These are phyloP conservation scores for Allygus modestus DNA, from an alignment of 2,888 invertebrate species.

Conservation along the genomic window DNA sequence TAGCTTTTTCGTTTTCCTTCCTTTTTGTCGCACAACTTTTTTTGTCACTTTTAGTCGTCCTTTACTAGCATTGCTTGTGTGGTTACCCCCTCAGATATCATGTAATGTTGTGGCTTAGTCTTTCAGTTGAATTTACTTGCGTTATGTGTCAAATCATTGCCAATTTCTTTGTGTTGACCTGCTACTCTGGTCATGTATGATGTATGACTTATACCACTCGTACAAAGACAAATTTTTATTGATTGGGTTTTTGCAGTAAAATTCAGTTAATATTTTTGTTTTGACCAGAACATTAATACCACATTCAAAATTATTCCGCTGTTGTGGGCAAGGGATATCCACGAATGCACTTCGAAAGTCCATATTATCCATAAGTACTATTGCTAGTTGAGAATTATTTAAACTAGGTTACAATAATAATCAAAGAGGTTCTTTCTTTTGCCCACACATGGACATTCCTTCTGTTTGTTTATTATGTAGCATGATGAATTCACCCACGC, in stretches of 20 bases:
- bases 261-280: conserved; percentile 10
- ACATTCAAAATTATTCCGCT: conserved; percentile 25
- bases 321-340: conserved; percentile 17
- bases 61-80: not conserved
- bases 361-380: not conserved
- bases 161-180: not conserved
- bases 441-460: too few species aligned
- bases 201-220: conserved; percentile 2
- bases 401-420: too few species aligned
- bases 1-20: too few species aligned
- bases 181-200: not conserved
- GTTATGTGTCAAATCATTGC: not conserved
- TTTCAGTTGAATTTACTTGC: not conserved
- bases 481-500: too few species aligned
- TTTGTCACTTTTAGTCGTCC: not conserved
- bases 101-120: not conserved
- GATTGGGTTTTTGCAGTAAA: conserved; percentile 1
- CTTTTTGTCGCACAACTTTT: not conserved
- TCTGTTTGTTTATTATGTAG: too few species aligned
- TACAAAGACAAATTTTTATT: not conserved
- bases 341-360: not conserved
- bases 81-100: not conserved
- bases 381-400: too few species aligned
- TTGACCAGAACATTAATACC: conserved; percentile 26
- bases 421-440: too few species aligned